Evolutionary conservation across 2,797 vertebrate genomes (phyloP).

Genomic region (Xerus rutilus): DNA sequence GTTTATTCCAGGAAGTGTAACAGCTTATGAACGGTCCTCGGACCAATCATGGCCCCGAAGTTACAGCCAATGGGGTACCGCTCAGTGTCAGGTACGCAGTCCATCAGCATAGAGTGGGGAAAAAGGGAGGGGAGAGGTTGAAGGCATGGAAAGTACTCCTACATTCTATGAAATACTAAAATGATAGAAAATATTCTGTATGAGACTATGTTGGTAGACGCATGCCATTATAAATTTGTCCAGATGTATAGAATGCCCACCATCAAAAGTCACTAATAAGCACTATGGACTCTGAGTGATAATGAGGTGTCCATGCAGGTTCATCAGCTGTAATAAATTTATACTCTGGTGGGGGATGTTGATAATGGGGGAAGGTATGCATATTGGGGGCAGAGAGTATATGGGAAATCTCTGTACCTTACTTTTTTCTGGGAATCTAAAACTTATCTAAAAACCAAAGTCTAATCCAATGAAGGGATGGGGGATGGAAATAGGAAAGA

Average conservation of each 20-base stretch:
- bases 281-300: background rate
- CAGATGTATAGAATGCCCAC: background rate
- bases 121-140: too few species aligned
- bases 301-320: background rate
- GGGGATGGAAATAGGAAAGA: too few species aligned
- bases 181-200: too few species aligned
- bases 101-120: too few species aligned
- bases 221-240: background rate
- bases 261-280: background rate
- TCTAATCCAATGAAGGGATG: too few species aligned
- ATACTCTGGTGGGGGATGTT: background rate
- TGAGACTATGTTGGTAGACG: too few species aligned
- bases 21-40: too few species aligned
- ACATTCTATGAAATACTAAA: background rate
- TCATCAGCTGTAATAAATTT: background rate
- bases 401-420: background rate
- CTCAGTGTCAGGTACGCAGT: too few species aligned
- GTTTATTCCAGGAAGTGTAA: too few species aligned
- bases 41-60: too few species aligned
- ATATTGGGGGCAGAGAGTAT: fast-evolving
- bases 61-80: too few species aligned
- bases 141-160: too few species aligned
- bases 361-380: background rate
- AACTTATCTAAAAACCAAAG: background rate
- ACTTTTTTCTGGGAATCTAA: background rate